Evolutionary conservation across 2,113 vertebrate species (phyloP).

Genomic region (Garra rufa): DNA sequence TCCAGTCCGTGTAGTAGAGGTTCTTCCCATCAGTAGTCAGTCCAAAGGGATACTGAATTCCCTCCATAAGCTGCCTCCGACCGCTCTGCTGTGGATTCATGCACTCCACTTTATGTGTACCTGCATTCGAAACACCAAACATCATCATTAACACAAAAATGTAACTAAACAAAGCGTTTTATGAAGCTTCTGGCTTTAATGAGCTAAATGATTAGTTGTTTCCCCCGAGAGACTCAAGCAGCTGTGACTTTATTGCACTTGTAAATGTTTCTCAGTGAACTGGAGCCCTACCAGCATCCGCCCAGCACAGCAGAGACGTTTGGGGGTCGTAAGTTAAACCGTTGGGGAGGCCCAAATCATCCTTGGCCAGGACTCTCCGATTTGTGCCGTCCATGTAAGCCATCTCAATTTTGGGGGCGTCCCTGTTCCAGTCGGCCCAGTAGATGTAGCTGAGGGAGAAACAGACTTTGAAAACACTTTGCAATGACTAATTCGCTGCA

Average conservation of each 20-base stretch:
- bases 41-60: conserved; percentile 89
- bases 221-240: neutral
- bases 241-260: neutral
- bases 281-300: conserved; percentile 85
- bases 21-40: conserved; percentile 85
- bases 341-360: conserved; percentile 88
- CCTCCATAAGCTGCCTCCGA: conserved; percentile 79
- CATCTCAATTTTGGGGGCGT: conserved; percentile 91
- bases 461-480: neutral
- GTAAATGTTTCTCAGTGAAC: neutral
- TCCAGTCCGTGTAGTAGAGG: conserved; percentile 96
- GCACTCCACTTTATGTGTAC: conserved; percentile 87
- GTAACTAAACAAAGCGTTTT: neutral
- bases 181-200: neutral
- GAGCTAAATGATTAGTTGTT: neutral
- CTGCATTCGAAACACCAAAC: conserved; percentile 65
- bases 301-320: conserved; percentile 90
- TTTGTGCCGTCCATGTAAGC: conserved; percentile 93
- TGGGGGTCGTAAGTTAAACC: conserved; percentile 85
- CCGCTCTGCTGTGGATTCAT: conserved; percentile 79
- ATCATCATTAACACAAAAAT: neutral
- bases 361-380: conserved; percentile 82
- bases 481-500: neutral
- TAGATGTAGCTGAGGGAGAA: conserved; percentile 82
- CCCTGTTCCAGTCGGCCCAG: conserved; percentile 96